Evolutionary conservation across 2,888 invertebrate genomes (phyloP), one percentile per base, ranked within the genome.

Genomic region (Oasisia sp.): DNA sequence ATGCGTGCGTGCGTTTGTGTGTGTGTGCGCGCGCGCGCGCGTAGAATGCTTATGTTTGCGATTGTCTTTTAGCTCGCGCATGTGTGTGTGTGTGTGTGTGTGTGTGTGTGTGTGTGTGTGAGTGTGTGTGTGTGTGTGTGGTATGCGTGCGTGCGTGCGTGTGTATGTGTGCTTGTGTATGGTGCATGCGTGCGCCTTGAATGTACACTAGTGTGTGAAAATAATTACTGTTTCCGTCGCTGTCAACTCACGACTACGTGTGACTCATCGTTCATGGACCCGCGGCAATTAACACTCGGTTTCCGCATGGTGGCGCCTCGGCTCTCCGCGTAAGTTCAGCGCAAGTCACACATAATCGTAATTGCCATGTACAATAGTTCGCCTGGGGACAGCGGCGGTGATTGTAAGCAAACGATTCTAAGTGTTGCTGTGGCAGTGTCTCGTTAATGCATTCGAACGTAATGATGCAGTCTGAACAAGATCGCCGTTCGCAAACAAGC

Each of bases 401-500:
- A 74, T 74, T 7, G n/a, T 74, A 74, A 27, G 74, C 74, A 19
- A 74, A 74, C 74, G n/a, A 7, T 74, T 74, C 74, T 74, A 74
- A 74, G 74, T n/a, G 74, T 74, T 74, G 74, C n/a, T n/a, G 74
- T 27, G 27, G 27, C 74, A 19, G 74, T n/a, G 19, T 74, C 14
- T 74, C 74, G 74, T 74, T 74, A 74, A 74, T 27, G 74, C 74
- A 74, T 19, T 74, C 74, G 74, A n/a, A 74, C 74, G 74, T 74
- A 74, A 74, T 74, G n/a, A 74, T 74, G 27, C 27, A n/a, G 74
- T 74, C n/a, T 7, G 27, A 74, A 74, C 74, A 74, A 74, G 74
- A 74, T 74, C 74, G 74, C 19, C 74, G 27, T 74, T 74, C 27
- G 74, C 74, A 74, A 74, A 74, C 74, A 74, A n/a, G 74, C 74